Base-by-base conservation (phyloP, 2,888 invertebrate genomes). In the Ochlodes sylvanus region DNA sequence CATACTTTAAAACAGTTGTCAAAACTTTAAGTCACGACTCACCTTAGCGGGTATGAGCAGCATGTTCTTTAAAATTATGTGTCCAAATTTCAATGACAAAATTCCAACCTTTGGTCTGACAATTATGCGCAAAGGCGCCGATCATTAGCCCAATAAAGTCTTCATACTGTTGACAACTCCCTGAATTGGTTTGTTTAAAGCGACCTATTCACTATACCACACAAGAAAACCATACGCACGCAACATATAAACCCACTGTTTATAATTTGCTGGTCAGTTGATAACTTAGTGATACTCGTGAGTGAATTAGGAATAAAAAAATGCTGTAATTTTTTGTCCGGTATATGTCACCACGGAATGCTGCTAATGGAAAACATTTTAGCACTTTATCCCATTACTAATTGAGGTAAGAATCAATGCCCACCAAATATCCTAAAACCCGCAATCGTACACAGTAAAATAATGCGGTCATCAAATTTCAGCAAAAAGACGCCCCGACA, bases 111-210 rank as follows among this genome's bases (percentile, higher is more conserved):
- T 14, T 54, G 54, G 5, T 44, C 61, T 34, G 1, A 17, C 50
- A 50, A 50, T 62, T 50, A 62, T 0, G 38, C 12, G n/a, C 38
- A 38, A 66, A 66, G 52, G 41, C 52, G 19, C 65, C 65, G 65
- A 38, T 27, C 52, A 58, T 66, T 66, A 58, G 52, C 14, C 65
- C 58, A 66, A 66, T 66, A 50, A 66, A 66, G 58, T 52, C 34
- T 9, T 34, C 58, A 9, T 15, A 19, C 15, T 12, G 50, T 14
- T 9, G 17, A 62, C 61, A 38, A 47, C 50, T 50, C 42, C 42
- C 15, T 55, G 55, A 63, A 63, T 63, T 54, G 41, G 55, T 55
- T 17, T 55, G 32, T 15, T 15, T 55, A 55, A 55, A 55, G 55
- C 55, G 10, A 17, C 17, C 55, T 10, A 34, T 15, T 55, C 55